Evolutionary conservation across 2,113 vertebrate genomes (phyloP).

Genomic region (Oreochromis aureus): DNA sequence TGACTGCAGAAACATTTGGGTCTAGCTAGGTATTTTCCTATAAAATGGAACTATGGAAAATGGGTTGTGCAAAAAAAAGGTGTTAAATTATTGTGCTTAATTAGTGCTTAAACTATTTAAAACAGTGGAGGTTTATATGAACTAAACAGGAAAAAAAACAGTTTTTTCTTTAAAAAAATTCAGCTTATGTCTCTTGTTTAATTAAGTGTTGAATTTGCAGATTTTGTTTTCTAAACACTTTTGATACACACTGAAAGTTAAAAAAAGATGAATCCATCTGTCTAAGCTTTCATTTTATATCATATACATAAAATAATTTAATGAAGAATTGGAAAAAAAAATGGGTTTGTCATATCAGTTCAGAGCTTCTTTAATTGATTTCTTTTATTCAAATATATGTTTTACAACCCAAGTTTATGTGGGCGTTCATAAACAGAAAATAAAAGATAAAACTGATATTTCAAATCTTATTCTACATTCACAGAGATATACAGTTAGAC

Average conservation of each 20-base stretch:
- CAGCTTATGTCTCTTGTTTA: accelerated
- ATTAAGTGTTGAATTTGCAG: background rate
- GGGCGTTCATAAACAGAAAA: background rate
- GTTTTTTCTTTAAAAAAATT: accelerated
- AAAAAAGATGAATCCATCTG: background rate
- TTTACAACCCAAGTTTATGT: background rate
- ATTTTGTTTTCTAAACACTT: background rate
- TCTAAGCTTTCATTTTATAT: background rate
- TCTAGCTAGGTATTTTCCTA: background rate
- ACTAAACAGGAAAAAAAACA: accelerated
- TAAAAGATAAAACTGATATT: background rate
- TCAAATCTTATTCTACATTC: background rate
- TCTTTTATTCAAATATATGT: background rate
- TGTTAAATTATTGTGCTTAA: accelerated
- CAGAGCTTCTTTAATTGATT: background rate
- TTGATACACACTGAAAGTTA: background rate
- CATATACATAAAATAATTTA: background rate
- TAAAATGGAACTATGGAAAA: background rate
- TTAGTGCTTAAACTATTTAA: background rate
- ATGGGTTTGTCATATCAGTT: background rate
- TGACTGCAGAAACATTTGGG: background rate
- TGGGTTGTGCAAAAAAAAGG: background rate
- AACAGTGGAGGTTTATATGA: background rate
- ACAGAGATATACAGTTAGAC: background rate
- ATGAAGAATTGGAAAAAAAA: background rate